Evolutionary conservation across 2,797 vertebrate species (phyloP).

Genomic region (Tapera naevia): DNA sequence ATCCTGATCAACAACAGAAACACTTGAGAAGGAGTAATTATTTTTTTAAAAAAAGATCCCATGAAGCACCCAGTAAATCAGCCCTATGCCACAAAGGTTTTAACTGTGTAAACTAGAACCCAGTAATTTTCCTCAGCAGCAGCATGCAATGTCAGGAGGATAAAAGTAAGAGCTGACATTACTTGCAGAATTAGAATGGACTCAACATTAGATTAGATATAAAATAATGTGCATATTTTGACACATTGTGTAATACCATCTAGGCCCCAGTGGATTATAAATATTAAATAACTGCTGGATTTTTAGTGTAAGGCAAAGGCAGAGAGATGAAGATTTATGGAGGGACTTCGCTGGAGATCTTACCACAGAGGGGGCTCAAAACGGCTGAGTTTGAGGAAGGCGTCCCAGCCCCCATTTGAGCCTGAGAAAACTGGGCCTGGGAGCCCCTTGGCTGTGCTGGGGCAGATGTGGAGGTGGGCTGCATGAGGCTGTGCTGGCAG

Average conservation of each 20-base stretch:
- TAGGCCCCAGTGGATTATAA: background rate
- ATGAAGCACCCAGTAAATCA: background rate
- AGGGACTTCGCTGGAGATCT: background rate
- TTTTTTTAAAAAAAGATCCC: background rate
- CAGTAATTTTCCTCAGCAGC: background rate
- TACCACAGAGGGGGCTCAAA: background rate
- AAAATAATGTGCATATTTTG: background rate
- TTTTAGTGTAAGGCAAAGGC: background rate
- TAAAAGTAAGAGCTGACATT: background rate
- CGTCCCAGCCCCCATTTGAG: background rate
- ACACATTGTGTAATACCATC: background rate
- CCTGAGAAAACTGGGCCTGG: background rate
- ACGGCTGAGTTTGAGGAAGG: background rate
- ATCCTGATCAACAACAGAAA: background rate
- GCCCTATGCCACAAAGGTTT: background rate
- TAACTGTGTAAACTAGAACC: background rate
- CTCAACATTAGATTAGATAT: background rate
- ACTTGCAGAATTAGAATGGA: background rate
- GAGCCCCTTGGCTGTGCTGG: background rate
- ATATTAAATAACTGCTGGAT: background rate
- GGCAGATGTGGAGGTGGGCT: background rate
- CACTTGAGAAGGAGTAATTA: background rate
- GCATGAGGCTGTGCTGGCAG: fast-evolving
- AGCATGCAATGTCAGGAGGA: background rate
- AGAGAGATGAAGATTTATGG: background rate